phyloP scores from a whole-genome alignment of 2,888 invertebrate species.

The Lasioglossum figueresi region DNA sequence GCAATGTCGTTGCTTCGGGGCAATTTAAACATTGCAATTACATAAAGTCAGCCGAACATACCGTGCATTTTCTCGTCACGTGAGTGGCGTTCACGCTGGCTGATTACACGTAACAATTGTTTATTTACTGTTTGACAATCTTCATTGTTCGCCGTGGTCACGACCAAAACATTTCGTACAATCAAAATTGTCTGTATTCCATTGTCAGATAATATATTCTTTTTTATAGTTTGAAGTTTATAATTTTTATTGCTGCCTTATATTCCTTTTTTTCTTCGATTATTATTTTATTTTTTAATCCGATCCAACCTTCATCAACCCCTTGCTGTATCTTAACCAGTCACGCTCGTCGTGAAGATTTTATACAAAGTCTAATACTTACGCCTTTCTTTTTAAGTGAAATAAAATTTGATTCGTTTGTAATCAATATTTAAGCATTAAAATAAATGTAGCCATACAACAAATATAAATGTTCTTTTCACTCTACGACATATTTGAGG shows the following conservation, averaged over 20 bases:
- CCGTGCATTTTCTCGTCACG: constrained; percentile 27
- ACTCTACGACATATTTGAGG: too few relatives aligned
- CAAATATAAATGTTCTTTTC: too few relatives aligned
- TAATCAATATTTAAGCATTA: too few relatives aligned
- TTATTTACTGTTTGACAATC: background rate
- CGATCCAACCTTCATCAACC: background rate
- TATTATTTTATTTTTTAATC: background rate
- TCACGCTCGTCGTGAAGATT: too few relatives aligned
- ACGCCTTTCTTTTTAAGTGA: too few relatives aligned
- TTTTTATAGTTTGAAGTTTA: background rate
- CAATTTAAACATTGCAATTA: constrained; percentile 45
- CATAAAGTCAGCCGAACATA: constrained; percentile 33
- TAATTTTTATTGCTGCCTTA: background rate
- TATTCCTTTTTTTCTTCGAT: background rate
- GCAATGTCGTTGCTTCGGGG: constrained; percentile 49
- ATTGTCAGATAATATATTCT: background rate
- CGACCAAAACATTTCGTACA: background rate
- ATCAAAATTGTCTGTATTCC: background rate
- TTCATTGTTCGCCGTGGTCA: background rate
- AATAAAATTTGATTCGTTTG: too few relatives aligned
- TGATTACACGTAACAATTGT: background rate
- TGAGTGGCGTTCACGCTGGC: background rate
- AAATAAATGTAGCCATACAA: too few relatives aligned
- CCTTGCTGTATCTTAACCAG: too few relatives aligned
- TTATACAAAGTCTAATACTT: too few relatives aligned